A percentile compares a stretch with the other conserved stretches of the same genome.
These are phyloP conservation scores for Drosophila peninsularis DNA, from an alignment of 2,888 invertebrate genomes.

Conservation along the genomic window DNA sequence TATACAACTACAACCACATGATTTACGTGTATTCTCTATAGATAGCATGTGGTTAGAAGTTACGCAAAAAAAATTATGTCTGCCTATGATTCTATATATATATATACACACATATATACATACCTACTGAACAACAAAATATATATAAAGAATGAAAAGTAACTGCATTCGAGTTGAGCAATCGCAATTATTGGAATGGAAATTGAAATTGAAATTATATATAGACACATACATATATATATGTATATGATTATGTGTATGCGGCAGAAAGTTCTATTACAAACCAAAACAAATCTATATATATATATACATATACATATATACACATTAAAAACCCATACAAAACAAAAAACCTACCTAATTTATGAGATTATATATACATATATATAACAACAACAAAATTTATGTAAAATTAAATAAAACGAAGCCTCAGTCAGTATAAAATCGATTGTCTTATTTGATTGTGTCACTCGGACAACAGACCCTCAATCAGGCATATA, in stretches of 20 bases:
- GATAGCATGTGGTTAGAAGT: slow-evolving; percentile 48
- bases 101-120: slow-evolving; percentile 46
- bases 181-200: slow-evolving; percentile 59
- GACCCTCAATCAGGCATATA: slow-evolving; percentile 17
- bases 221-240: background rate
- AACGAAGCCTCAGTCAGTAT: slow-evolving; percentile 85
- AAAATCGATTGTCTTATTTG: slow-evolving; percentile 68
- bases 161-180: slow-evolving; percentile 57
- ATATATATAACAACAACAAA: slow-evolving; percentile 51
- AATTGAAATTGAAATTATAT: slow-evolving; percentile 44
- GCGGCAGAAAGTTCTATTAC: slow-evolving; percentile 62
- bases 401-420: slow-evolving; percentile 79
- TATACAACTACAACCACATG: slow-evolving; percentile 20
- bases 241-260: slow-evolving; percentile 35
- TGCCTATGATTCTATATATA: slow-evolving; percentile 52
- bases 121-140: slow-evolving; percentile 48
- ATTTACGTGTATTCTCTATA: slow-evolving; percentile 31
- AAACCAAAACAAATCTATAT: slow-evolving; percentile 41
- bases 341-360: slow-evolving; percentile 60
- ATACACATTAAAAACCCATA: slow-evolving; percentile 47
- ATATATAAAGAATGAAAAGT: slow-evolving; percentile 20
- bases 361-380: slow-evolving; percentile 80
- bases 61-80: slow-evolving; percentile 47
- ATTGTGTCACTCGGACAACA: slow-evolving; percentile 31
- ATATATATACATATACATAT: slow-evolving; percentile 53